Evolutionary conservation across 1,140 invertebrate species (phyloP).

Genomic region (Druon quercuslanigerum): DNA sequence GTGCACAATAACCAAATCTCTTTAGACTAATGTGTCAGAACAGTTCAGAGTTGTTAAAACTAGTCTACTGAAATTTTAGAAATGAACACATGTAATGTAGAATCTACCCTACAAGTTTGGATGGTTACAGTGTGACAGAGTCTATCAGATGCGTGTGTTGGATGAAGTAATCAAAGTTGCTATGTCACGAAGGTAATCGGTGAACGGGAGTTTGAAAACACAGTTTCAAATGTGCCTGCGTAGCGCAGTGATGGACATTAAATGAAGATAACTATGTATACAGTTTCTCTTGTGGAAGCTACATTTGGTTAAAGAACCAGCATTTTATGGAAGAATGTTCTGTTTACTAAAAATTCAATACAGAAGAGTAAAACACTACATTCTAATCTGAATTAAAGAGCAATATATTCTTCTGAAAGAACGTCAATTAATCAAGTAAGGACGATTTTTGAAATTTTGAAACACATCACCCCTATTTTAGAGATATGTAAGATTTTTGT

Average conservation of each 20-base stretch:
- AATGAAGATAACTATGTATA: too few relatives aligned
- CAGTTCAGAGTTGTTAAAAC: background rate
- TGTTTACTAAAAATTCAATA: too few relatives aligned
- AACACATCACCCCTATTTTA: too few relatives aligned
- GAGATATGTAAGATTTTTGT: too few relatives aligned
- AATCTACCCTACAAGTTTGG: background rate
- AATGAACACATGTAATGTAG: background rate
- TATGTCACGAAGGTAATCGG: conserved; percentile 2
- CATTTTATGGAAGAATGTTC: too few relatives aligned
- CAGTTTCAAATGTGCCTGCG: background rate
- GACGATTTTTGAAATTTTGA: too few relatives aligned
- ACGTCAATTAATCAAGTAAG: background rate
- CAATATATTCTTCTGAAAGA: background rate
- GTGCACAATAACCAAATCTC: background rate
- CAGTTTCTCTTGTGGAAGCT: too few relatives aligned
- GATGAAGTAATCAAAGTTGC: conserved; percentile 27
- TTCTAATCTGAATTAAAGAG: background rate
- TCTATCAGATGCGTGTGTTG: background rate
- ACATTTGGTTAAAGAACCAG: too few relatives aligned
- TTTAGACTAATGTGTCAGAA: background rate
- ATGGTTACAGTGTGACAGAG: background rate
- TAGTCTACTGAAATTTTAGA: background rate
- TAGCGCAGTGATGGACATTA: background rate
- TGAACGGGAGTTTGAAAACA: conserved; percentile 3
- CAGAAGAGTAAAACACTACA: too few relatives aligned